These are phyloP conservation scores for Cistogaster globosa DNA, from an alignment of 2,888 invertebrate species.

Conservation along the genomic window DNA sequence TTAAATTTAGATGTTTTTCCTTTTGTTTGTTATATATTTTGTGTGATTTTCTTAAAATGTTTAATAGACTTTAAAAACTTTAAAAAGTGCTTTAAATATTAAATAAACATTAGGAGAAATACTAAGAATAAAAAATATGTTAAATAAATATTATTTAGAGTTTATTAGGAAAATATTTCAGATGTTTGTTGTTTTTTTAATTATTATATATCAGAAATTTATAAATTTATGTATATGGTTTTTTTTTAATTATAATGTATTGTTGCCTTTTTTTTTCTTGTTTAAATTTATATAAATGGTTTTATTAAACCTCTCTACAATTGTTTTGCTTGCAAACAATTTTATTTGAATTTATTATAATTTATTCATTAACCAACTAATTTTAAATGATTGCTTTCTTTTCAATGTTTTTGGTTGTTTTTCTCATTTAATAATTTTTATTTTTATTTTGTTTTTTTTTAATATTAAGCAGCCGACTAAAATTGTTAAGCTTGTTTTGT, in stretches of 20 bases:
- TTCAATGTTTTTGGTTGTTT: constrained; percentile 67
- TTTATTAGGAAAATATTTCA: constrained; percentile 29
- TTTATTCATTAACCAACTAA: constrained; percentile 64
- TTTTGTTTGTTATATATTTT: constrained; percentile 23
- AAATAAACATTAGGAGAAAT: constrained; percentile 17
- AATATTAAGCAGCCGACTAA: constrained; percentile 51
- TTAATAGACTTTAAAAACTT: neutral
- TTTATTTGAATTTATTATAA: constrained; percentile 2
- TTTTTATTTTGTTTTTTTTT: constrained; percentile 12
- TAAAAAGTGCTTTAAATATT: constrained; percentile 7
- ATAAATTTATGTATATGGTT: neutral
- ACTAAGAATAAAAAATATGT: neutral
- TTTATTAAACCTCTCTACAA: constrained; percentile 21
- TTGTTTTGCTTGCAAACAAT: constrained; percentile 14
- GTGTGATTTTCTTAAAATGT: constrained; percentile 21
- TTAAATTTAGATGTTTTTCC: neutral
- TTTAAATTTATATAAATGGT: constrained; percentile 11
- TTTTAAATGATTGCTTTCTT: constrained; percentile 74
- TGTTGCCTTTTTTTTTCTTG: constrained; percentile 1
- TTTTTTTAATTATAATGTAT: constrained; percentile 10
- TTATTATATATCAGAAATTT: neutral
- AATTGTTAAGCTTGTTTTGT: constrained; percentile 44
- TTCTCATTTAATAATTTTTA: constrained; percentile 30
- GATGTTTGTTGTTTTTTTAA: neutral
- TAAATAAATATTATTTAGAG: neutral